Conservation (phyloP, 1,140 invertebrate species). For the Ctenoplectra terminalis region DNA sequence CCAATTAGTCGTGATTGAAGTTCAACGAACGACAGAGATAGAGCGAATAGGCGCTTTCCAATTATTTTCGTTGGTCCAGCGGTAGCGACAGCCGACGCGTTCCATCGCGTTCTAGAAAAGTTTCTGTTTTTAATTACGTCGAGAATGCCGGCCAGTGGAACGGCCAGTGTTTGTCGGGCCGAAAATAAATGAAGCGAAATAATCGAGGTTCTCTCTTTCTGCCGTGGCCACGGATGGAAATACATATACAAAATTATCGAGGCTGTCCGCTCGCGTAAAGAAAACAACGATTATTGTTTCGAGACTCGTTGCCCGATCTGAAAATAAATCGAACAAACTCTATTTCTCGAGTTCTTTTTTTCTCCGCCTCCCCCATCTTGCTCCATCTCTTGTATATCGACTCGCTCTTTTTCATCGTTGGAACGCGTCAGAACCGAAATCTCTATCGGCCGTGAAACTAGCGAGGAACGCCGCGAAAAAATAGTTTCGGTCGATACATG, state of each 20-base stretch:
- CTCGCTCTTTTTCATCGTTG: background rate
- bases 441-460: background rate
- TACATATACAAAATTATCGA: constrained; percentile 26
- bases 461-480: background rate
- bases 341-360: background rate
- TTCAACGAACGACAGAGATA: background rate
- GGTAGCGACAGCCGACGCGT: background rate
- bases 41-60: background rate
- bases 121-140: constrained; percentile 42
- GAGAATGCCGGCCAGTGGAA: constrained; percentile 11
- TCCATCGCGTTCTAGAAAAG: constrained; percentile 14
- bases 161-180: background rate
- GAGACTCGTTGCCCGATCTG: background rate
- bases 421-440: background rate
- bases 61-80: constrained; percentile 5
- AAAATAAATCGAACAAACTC: constrained; percentile 2
- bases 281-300: constrained; percentile 2
- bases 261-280: background rate
- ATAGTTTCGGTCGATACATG: background rate
- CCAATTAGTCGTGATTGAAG: constrained; percentile 17
- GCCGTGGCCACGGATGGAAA: background rate
- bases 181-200: constrained; percentile 39
- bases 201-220: background rate
- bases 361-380: too few species aligned
- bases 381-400: too few species aligned